phyloP scores from a whole-genome alignment of 2,888 invertebrate species.

The Teleogryllus oceanicus region DNA sequence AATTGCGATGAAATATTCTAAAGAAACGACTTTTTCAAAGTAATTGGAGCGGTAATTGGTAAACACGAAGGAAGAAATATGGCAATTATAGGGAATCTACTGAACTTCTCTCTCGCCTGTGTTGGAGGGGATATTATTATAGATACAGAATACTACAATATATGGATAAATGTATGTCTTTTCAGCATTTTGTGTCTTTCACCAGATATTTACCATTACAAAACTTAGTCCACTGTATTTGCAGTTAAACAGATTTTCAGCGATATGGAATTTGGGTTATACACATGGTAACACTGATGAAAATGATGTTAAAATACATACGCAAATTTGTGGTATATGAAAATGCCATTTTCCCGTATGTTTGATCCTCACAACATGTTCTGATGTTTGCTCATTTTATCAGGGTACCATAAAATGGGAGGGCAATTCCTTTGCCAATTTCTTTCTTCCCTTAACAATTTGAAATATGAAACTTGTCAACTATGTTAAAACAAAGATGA shows the following conservation, averaged over 20 bases:
- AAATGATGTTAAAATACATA: slow-evolving; percentile 86
- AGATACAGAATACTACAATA: slow-evolving; percentile 91
- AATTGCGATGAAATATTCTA: too few relatives aligned
- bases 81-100: slow-evolving; percentile 98
- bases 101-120: slow-evolving; percentile 83
- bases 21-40: slow-evolving; percentile 51
- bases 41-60: slow-evolving; percentile 94
- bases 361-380: slow-evolving; percentile 82
- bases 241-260: slow-evolving; percentile 96
- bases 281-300: slow-evolving; percentile 87
- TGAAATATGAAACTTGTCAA: too few relatives aligned
- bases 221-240: neutral
- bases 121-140: slow-evolving; percentile 79
- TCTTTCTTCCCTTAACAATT: too few relatives aligned
- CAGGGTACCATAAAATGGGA: neutral
- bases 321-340: slow-evolving; percentile 94
- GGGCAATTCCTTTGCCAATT: too few relatives aligned
- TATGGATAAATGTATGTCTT: slow-evolving; percentile 82
- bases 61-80: slow-evolving; percentile 95
- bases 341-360: slow-evolving; percentile 89
- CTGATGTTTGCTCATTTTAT: slow-evolving; percentile 60
- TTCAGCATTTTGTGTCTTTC: neutral
- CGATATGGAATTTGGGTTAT: slow-evolving; percentile 97
- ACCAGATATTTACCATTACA: neutral
- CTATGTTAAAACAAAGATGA: too few relatives aligned